Evolutionary conservation across 2,888 invertebrate genomes (phyloP), one percentile per base, ranked within the genome.

Genomic region (Sipha maydis): DNA sequence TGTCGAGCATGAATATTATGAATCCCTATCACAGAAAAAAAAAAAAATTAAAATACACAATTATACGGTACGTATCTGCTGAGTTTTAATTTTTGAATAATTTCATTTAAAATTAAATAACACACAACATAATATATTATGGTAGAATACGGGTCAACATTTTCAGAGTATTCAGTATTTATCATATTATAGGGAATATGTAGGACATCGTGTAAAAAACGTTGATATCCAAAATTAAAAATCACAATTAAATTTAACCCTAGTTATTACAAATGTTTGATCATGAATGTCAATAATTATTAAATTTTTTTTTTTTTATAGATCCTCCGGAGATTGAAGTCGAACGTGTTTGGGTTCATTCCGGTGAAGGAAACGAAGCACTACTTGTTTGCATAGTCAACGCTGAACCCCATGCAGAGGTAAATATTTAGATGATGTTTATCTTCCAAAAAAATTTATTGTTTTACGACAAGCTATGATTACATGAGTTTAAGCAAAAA

Each of bases 341-440:
- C 90, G 95, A 95, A 91, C 93, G 94, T 90, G 93, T 94, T 80
- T 93, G 94, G 91, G 94, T 95, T 88, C 95, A 95, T 91, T 94
- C 95, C 9, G 95, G 94, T 21, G 95, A 95, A 91, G 95, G 94
- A 89, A 93, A 94, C 91, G 94, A 95, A 91, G 95, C 94, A 41
- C 94, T 94, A 91, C 92, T 95, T 85, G 95, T 95, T 83, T 95
- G 95, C 91, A 94, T 94, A 90, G 95, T 95, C 67, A 94, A 95
- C 91, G 94, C 94, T 48, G 95, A 95, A 92, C 94, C 94, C 89
- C 93, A 93, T 91, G 94, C 95, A 89, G 94, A 94, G 93, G 95
- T 95, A 93, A 93, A 93, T 92, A 91, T 69, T 88, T 82, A 78
- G 3, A 48, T 25, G 21, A 25, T 34, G n/a, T n/a, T 69, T 69